Percentiles rank a stretch among this genome's conserved stretches.
These are phyloP conservation scores for Paralvinella palmiformis DNA, from an alignment of 1,140 invertebrate species.

Conservation along the genomic window DNA sequence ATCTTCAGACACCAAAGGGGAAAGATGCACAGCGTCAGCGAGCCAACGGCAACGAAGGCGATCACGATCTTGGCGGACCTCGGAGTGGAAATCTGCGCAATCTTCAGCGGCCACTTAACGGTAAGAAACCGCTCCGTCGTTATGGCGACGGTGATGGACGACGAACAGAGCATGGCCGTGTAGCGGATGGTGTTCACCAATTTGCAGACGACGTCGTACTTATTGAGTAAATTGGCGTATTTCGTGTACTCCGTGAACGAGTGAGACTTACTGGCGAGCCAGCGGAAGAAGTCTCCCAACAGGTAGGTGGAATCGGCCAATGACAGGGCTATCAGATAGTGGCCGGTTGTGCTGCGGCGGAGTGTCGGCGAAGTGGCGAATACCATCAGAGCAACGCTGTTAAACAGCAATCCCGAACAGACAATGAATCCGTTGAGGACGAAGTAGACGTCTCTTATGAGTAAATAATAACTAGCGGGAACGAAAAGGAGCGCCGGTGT, in stretches of 20 bases:
- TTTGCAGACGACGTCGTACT: no score
- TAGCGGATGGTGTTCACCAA: no score
- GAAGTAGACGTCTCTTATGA: background rate
- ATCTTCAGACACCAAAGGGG: background rate
- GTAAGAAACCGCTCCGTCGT: background rate
- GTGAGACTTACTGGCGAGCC: background rate
- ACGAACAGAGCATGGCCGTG: background rate
- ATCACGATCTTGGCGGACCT: background rate
- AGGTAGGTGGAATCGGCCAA: background rate
- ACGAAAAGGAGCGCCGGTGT: no score
- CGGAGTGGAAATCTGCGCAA: background rate
- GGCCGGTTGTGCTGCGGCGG: conserved; percentile 1
- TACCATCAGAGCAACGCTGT: background rate
- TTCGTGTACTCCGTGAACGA: background rate
- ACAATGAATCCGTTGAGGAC: background rate
- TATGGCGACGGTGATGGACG: background rate
- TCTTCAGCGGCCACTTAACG: background rate
- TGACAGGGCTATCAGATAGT: background rate
- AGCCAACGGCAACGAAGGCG: background rate
- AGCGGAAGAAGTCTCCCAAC: background rate
- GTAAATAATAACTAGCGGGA: no score
- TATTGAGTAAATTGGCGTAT: background rate
- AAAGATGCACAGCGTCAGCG: background rate
- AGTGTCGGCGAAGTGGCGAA: conserved; percentile 7
- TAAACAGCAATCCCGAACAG: background rate